Base-by-base conservation (phyloP, 2,888 invertebrate species). In the Merodon equestris region DNA sequence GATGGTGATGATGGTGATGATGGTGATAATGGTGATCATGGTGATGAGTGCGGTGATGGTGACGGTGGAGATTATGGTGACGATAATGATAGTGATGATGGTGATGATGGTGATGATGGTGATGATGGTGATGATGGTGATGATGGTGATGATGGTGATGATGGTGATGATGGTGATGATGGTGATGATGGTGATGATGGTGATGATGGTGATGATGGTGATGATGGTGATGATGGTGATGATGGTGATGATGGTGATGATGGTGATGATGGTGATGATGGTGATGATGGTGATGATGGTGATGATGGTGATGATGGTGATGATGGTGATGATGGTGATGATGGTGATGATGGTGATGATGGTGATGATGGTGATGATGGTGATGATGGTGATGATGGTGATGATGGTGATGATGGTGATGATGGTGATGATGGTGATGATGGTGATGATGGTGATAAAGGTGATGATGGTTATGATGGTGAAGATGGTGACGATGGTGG, bases 41-140 rank as follows among this genome's bases (percentile, higher is more conserved):
- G n/a, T n/a, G n/a, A n/a, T n/a, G n/a, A n/a, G n/a, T n/a, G n/a
- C n/a, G n/a, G n/a, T n/a, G n/a, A n/a, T n/a, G n/a, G n/a, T n/a
- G n/a, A n/a, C n/a, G n/a, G n/a, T n/a, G n/a, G n/a, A n/a, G n/a
- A n/a, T n/a, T n/a, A n/a, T n/a, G n/a, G n/a, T n/a, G n/a, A n/a
- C 34, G 34, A 50, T 50, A 50, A 50, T 50, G 34, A 50, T 27
- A 50, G 34, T 50, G 34, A 27, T 50, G n/a, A 27, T 50, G n/a
- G 15, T 50, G n/a, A 5, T 50, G n/a, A 50, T 50, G 34, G 34
- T 50, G 34, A 50, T 50, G 34, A 12, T 50, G 34, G n/a, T 50
- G 34, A 50, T 50, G 34, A 50, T 19, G 34, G 34, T 50, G 34
- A 12, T 50, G n/a, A 19, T 50, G 13, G 34, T 50, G 13, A 50